Evolutionary conservation across 2,888 invertebrate genomes (phyloP).

Genomic region (Cecidostiba fungosa): DNA sequence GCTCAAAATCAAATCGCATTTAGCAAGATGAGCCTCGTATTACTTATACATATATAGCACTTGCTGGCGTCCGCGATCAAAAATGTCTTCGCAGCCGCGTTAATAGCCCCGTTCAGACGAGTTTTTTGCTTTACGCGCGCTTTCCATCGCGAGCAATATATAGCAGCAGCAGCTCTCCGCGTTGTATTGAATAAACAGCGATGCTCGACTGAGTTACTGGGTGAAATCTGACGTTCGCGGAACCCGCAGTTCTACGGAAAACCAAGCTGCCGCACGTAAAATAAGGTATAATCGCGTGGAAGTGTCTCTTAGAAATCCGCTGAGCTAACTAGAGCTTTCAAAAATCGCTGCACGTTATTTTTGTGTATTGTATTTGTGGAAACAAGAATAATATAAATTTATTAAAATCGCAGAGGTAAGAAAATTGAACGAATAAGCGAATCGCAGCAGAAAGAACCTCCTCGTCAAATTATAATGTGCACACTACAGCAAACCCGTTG

Average conservation of each 20-base stretch:
- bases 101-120: not conserved
- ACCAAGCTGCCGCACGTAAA: not conserved
- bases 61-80: not conserved
- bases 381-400: too few species aligned
- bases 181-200: not conserved
- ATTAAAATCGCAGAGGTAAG: not conserved
- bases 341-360: not conserved
- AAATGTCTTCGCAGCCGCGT: not conserved
- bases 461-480: not conserved
- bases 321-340: not conserved
- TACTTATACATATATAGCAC: too few species aligned
- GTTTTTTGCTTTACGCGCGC: not conserved
- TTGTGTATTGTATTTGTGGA: too few species aligned
- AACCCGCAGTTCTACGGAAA: not conserved
- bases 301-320: not conserved
- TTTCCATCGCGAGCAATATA: not conserved
- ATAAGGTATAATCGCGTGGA: not conserved
- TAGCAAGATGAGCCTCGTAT: not conserved
- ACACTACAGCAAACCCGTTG: not conserved
- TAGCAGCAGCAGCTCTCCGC: not conserved
- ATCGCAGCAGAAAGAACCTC: too few species aligned
- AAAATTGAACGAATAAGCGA: too few species aligned
- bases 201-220: conserved; percentile 8
- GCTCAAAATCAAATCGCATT: not conserved
- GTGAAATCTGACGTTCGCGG: not conserved